A percentile compares a stretch with the other conserved stretches of the same genome.
These are phyloP conservation scores for Athetis lepigone DNA, from an alignment of 2,888 invertebrate species.

Conservation along the genomic window DNA sequence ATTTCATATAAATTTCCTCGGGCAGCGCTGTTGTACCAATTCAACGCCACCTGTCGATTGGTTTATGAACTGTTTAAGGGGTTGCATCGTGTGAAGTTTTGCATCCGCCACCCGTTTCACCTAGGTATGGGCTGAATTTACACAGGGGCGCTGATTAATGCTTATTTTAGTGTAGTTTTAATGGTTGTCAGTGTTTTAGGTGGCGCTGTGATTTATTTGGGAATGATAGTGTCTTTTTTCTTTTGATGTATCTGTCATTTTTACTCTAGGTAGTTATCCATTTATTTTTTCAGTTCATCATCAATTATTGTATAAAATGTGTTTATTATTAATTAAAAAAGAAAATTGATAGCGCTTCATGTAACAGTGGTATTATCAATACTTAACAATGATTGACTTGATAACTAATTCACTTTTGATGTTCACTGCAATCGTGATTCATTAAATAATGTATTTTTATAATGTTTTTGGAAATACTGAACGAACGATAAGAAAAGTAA, in stretches of 20 bases:
- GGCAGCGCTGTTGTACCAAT: neutral
- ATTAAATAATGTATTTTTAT: neutral
- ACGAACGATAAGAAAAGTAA: too few relatives aligned
- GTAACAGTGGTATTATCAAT: neutral
- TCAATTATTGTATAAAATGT: too few relatives aligned
- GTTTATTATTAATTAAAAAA: neutral
- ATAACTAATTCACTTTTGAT: neutral
- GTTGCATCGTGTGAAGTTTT: constrained; percentile 26
- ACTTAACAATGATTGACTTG: neutral
- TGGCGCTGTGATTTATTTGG: constrained; percentile 20
- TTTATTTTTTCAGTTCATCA: too few relatives aligned
- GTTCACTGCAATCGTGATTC: neutral
- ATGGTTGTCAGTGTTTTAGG: constrained; percentile 9
- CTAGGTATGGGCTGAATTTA: constrained; percentile 4
- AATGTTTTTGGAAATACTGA: too few relatives aligned
- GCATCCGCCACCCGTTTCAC: constrained; percentile 5
- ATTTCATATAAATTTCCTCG: neutral
- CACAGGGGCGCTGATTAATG: constrained; percentile 26
- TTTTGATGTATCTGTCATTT: too few relatives aligned
- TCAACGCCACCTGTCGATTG: constrained; percentile 38
- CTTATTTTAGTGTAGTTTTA: too few relatives aligned
- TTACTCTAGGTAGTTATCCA: too few relatives aligned
- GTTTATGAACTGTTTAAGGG: constrained; percentile 38
- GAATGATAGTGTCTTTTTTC: too few relatives aligned
- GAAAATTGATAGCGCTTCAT: neutral